phyloP scores from a whole-genome alignment of 1,140 invertebrate genomes.

The Samia ricini region DNA sequence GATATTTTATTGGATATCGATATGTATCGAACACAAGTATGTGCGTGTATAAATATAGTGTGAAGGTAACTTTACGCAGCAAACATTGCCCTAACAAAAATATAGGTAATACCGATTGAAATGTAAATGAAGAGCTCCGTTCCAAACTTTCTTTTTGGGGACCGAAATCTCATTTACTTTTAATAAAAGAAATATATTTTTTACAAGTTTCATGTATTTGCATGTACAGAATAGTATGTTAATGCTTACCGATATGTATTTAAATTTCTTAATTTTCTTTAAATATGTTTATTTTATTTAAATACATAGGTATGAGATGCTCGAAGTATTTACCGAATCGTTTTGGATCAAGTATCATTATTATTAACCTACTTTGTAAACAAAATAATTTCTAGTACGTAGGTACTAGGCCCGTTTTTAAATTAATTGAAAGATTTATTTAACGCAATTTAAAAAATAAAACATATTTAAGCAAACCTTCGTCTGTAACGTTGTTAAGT shows the following conservation, averaged over 20 bases:
- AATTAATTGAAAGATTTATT: too few species aligned
- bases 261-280: too few species aligned
- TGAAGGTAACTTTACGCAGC: not conserved
- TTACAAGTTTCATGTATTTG: constrained; percentile 22
- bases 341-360: too few species aligned
- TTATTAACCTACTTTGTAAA: too few species aligned
- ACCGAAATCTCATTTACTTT: constrained; percentile 36
- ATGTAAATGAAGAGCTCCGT: constrained; percentile 63
- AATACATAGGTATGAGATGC: too few species aligned
- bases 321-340: too few species aligned
- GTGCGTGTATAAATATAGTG: not conserved
- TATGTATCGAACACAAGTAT: not conserved
- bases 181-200: constrained; percentile 31
- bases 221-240: not conserved
- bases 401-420: too few species aligned
- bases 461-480: too few species aligned
- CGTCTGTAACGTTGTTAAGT: too few species aligned
- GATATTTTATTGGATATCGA: not conserved
- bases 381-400: too few species aligned
- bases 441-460: too few species aligned
- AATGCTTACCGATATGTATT: constrained; percentile 13
- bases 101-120: constrained; percentile 61
- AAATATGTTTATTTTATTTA: too few species aligned
- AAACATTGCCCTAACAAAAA: constrained; percentile 28
- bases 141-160: constrained; percentile 34